Base-by-base conservation (phyloP, 1,140 invertebrate species). In the Phymorhynchus buccinoides region DNA sequence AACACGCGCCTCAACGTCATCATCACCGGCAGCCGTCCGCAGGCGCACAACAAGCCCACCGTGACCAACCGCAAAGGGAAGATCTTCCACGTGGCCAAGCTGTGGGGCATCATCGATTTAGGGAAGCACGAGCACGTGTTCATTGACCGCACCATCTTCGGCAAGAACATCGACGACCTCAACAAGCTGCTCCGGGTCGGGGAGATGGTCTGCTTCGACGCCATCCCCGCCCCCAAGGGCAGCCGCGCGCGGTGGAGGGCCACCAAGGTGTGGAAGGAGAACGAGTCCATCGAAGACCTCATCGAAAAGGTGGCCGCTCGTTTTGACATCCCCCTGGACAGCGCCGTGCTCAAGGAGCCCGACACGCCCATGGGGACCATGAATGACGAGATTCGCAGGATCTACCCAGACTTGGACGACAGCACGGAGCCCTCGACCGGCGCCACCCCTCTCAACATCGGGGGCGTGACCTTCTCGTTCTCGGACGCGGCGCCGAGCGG, bases 101-200 rank as follows among this genome's bases (percentile, higher is more conserved):
- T 94, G 16, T 94, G 93, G 93, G 93, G 93, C 1, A 94, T 94
- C 62, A 91, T 94, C 81, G 93, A 94, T 87, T 88, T 94, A 12
- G 93, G 93, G 1, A 90, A 92, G 84, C 93, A 94, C 89, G 93
- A 94, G 86, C 93, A 94, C 88, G 93, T 94, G 1, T 94, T 94
- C 84, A 94, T 94, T 85, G 93, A 94, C 83, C 89, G 92, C 73
- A 92, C 92, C 30, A 93, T 94, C 86, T 92, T 93, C 88, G 91
- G 90, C 30, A 91, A 93, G 80, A 87, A 91, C 30, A 90, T 92
- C 84, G 91, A 93, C 87, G 93, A 94, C 87, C 87, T 94, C 75
- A 91, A 92, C 73, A 91, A 91, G 83, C 84, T 93, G 62, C 89
- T 93, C 71, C 90, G 90, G 81, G 87, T 93, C 42, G 93, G 93